These are phyloP conservation scores for Poecilobothrus nobilitatus DNA, from an alignment of 2,888 invertebrate genomes.

Conservation along the genomic window DNA sequence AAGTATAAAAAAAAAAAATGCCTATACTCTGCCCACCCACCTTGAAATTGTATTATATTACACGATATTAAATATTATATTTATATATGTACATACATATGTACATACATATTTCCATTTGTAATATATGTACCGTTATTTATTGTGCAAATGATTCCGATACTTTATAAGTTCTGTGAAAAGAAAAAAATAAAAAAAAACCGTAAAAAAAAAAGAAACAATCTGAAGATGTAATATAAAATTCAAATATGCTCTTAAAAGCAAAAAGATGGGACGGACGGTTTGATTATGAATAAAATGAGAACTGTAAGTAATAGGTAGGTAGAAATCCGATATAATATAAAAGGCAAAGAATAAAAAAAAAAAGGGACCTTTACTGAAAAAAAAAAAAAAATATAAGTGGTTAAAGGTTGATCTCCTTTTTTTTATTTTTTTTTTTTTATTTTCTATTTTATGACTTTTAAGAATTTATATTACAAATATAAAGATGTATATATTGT, in stretches of 20 bases:
- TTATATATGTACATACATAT: neutral
- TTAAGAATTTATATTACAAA: neutral
- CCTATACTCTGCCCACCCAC: neutral
- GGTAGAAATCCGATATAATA: neutral
- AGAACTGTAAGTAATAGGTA: neutral
- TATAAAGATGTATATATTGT: neutral
- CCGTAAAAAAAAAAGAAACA: too few relatives aligned
- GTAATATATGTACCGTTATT: neutral
- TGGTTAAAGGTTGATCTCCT: neutral
- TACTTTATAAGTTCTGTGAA: too few relatives aligned
- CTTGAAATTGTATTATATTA: too few relatives aligned
- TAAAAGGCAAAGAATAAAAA: neutral
- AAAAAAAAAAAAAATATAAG: neutral
- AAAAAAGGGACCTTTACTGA: neutral
- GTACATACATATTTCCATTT: neutral
- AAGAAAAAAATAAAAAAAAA: too few relatives aligned
- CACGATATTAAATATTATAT: too few relatives aligned
- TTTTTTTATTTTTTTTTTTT: neutral
- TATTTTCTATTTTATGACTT: neutral
- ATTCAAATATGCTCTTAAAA: neutral
- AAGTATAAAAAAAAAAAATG: neutral
- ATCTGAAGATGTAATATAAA: neutral
- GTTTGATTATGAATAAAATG: neutral
- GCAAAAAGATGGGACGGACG: too few relatives aligned
- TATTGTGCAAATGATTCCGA: neutral